Base-by-base conservation (phyloP, 1,140 invertebrate genomes). In the Belonocnema kinseyi region DNA sequence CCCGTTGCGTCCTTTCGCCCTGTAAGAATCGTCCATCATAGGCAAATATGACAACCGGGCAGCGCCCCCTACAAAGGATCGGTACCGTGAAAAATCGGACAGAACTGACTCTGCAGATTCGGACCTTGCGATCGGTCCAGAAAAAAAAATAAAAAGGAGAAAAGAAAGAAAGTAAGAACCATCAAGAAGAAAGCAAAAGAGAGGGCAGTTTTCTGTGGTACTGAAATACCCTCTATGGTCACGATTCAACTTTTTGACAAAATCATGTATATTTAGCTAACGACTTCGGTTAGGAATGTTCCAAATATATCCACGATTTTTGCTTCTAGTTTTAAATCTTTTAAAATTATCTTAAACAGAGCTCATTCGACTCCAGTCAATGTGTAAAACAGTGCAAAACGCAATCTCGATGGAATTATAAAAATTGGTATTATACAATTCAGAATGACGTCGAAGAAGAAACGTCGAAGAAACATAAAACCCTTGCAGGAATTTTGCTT, bases 41-140 rank as follows among this genome's bases (percentile, higher is more conserved):
- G 83, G 87, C 89, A 92, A 92, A 92, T 91, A 91, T 92, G 91
- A 92, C 91, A 91, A 89, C 84, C 86, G 89, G 87, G 85, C 87
- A 90, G 88, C 82, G 88, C 85, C 85, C 80, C 79, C 86, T 84
- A 88, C 83, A 90, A 90, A 80, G 85, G 85, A 88, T 87, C 86
- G 86, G 84, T 50, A 88, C 85, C 89, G 90, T 92, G 90, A 91
- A 91, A 89, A 92, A 92, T 92, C 88, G 86, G 66, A 77, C 80
- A 72, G 80, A 83, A 86, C 87, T 92, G 90, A 92, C 89, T 87
- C 79, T 85, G 87, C 91, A 88, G 80, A 90, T 90, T 92, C 90
- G 88, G 87, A 91, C 89, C 80, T 81, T 83, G 86, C 85, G 79
- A 87, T 87, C 85, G 74, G 81, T 66, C 71, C 66, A 80, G 75